Conservation (phyloP, 2,113 vertebrate species). For the Leuciscus idus region DNA sequence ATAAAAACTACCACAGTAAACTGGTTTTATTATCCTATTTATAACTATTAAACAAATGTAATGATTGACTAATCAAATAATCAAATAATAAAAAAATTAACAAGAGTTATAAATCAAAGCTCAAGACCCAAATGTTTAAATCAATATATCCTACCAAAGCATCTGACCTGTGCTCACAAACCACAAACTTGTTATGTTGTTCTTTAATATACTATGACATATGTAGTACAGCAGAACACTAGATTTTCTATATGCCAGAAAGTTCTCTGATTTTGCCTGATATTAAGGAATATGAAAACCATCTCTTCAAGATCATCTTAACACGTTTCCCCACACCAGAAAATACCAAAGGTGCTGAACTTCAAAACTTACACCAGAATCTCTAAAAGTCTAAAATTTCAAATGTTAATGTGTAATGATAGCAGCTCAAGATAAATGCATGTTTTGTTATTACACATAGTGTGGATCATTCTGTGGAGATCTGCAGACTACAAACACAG, state of each 20-base stretch:
- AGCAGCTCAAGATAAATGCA: neutral
- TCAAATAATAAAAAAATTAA: neutral
- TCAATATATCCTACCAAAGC: conserved; percentile 7
- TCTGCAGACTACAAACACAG: too few relatives aligned
- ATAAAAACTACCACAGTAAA: neutral
- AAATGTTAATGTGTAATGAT: neutral
- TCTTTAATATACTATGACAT: neutral
- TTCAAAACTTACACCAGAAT: neutral
- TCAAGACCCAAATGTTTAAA: neutral
- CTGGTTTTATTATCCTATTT: neutral
- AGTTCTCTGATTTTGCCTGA: neutral
- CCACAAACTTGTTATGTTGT: neutral
- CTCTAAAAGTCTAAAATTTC: neutral
- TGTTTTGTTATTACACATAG: too few relatives aligned
- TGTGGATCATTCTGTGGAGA: too few relatives aligned
- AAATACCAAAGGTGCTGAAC: neutral
- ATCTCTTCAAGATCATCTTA: neutral
- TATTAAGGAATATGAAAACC: neutral
- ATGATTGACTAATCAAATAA: neutral
- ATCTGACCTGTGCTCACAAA: neutral
- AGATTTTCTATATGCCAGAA: neutral
- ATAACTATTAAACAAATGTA: neutral
- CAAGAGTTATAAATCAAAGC: neutral
- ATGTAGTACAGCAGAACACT: neutral
- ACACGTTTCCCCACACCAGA: too few relatives aligned